Evolutionary conservation across 2,888 invertebrate species (phyloP).

Genomic region (Pterostichus madidus): DNA sequence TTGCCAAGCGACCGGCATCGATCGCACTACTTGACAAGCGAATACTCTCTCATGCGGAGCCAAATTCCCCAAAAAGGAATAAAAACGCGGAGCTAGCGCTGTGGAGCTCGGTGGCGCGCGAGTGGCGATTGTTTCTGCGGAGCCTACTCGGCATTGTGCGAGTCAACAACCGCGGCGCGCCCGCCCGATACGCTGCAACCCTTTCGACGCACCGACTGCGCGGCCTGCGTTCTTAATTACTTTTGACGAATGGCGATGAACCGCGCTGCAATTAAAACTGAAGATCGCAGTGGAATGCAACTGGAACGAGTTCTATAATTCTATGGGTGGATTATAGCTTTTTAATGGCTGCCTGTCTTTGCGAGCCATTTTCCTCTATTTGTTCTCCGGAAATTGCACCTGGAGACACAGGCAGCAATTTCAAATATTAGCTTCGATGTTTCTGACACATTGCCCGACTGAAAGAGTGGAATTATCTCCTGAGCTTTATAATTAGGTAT

Average conservation of each 20-base stretch:
- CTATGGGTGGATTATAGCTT: constrained; percentile 46
- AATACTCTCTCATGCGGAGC: constrained; percentile 44
- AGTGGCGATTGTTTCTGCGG: constrained; percentile 24
- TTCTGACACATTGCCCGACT: constrained; percentile 12
- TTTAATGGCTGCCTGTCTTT: constrained; percentile 25
- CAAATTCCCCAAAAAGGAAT: constrained; percentile 6
- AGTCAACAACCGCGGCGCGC: constrained; percentile 55
- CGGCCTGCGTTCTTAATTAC: constrained; percentile 57
- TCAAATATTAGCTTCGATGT: constrained; percentile 13
- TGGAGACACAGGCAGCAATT: not conserved
- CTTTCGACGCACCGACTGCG: constrained; percentile 33
- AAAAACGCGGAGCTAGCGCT: constrained; percentile 34
- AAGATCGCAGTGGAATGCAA: constrained; percentile 49
- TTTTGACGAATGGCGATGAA: constrained; percentile 59
- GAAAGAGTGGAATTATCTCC: not conserved
- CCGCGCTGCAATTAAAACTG: constrained; percentile 53
- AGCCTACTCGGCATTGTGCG: constrained; percentile 26
- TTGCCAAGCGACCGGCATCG: constrained; percentile 73
- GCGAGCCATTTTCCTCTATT: not conserved
- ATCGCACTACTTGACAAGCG: constrained; percentile 70
- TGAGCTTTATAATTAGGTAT: not conserved
- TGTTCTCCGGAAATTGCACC: constrained; percentile 38
- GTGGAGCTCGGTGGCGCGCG: not conserved
- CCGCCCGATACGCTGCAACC: constrained; percentile 48
- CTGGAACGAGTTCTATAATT: constrained; percentile 37